phyloP scores from a whole-genome alignment of 2,797 vertebrate species.

The Myotis daubentonii region DNA sequence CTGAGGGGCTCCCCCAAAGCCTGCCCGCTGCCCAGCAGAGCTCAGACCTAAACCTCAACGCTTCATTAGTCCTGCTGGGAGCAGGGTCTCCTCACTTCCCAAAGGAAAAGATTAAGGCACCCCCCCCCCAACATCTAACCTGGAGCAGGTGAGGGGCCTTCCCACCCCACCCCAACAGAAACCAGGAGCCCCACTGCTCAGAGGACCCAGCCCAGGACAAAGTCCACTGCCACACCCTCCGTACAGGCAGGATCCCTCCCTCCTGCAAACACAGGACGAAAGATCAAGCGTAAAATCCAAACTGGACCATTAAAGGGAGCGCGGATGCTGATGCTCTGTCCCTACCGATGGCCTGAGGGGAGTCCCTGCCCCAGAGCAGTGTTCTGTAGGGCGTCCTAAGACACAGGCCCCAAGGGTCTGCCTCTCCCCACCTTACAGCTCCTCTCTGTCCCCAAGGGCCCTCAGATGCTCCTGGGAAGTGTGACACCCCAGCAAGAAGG shows the following conservation, averaged over 20 bases:
- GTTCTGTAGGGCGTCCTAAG: background rate
- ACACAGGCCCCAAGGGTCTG: background rate
- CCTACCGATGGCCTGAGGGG: background rate
- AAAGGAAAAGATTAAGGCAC: background rate
- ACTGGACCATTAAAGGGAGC: background rate
- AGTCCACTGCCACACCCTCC: slow-evolving; percentile 1
- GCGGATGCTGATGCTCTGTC: background rate
- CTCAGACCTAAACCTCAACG: background rate
- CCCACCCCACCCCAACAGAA: background rate
- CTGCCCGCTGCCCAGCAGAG: background rate
- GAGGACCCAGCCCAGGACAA: slow-evolving; percentile 19
- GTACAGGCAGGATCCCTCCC: background rate
- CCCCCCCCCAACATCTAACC: background rate
- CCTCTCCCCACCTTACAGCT: background rate
- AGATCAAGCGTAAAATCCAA: background rate
- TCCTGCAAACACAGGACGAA: background rate
- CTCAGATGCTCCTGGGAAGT: background rate
- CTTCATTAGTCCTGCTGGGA: background rate
- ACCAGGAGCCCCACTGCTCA: background rate
- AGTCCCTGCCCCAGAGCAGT: background rate
- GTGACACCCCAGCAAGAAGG: background rate
- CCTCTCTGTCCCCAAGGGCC: background rate
- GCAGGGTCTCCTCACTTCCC: background rate
- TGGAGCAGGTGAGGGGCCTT: background rate
- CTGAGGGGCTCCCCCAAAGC: background rate